These are phyloP conservation scores for Strix occidentalis DNA, from an alignment of 2,797 vertebrate species.

Conservation along the genomic window DNA sequence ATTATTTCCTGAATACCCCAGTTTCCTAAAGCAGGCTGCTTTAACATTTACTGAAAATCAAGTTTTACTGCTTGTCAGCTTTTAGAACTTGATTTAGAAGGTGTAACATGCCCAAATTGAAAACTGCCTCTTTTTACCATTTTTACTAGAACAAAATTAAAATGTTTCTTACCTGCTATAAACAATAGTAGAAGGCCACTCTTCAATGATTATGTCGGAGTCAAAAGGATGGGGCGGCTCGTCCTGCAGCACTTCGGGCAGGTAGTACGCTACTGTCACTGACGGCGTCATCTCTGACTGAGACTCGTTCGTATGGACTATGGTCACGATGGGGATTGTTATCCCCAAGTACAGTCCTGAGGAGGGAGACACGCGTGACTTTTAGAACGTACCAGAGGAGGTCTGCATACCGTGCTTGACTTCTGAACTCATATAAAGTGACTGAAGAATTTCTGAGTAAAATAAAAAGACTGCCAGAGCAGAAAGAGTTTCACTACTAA, in stretches of 20 bases:
- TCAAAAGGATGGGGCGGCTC: constrained; percentile 82
- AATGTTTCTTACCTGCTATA: constrained; percentile 79
- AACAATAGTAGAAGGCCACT: constrained; percentile 84
- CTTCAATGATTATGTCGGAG: constrained; percentile 81
- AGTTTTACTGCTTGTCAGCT: neutral
- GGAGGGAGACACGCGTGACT: neutral
- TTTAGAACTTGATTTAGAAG: neutral
- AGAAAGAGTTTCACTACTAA: accelerated
- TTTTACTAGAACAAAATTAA: neutral
- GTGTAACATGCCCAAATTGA: accelerated
- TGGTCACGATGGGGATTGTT: constrained; percentile 87
- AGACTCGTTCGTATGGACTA: constrained; percentile 80
- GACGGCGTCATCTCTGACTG: constrained; percentile 69
- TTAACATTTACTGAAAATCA: neutral
- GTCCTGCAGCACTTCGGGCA: constrained; percentile 81
- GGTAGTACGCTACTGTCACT: constrained; percentile 86
- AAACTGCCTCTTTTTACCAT: accelerated
- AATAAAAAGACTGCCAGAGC: accelerated
- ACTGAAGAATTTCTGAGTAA: too few relatives aligned
- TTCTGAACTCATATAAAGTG: accelerated
- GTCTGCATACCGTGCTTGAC: accelerated
- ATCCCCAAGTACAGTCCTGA: constrained; percentile 87
- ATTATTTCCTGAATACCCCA: neutral
- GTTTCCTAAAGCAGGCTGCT: neutral
- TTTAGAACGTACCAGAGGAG: neutral